Conservation (phyloP, 2,888 invertebrate species). For the Drosophila engyochracea region DNA sequence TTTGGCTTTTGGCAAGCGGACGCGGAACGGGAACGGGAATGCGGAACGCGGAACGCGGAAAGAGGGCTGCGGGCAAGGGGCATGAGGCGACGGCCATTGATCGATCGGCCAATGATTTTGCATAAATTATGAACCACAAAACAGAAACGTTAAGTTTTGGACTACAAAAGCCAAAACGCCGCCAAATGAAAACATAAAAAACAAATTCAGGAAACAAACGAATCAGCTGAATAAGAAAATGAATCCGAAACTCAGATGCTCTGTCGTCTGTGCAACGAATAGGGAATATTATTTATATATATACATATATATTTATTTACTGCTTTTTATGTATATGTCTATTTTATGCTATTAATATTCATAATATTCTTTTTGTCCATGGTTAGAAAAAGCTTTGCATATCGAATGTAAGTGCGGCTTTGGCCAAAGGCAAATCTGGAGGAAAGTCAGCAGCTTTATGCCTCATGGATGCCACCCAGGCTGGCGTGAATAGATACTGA, state of each 20-base stretch:
- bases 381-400: neutral
- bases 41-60: neutral
- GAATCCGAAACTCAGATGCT: conserved; percentile 30
- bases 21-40: neutral
- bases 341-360: neutral
- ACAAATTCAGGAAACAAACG: conserved; percentile 41
- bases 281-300: neutral
- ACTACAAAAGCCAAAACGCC: conserved; percentile 71
- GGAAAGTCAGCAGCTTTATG: conserved; percentile 36
- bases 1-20: conserved; percentile 50
- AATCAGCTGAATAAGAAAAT: neutral
- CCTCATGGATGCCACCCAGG: conserved; percentile 68
- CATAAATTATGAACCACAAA: conserved; percentile 71
- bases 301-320: conserved; percentile 5
- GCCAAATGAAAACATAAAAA: conserved; percentile 61
- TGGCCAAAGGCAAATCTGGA: conserved; percentile 7
- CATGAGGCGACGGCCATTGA: conserved; percentile 58
- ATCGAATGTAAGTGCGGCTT: conserved; percentile 23
- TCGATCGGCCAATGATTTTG: conserved; percentile 79
- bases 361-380: neutral
- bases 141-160: conserved; percentile 53
- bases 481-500: conserved; percentile 41
- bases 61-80: conserved; percentile 21
- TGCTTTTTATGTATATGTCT: neutral
- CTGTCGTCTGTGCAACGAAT: conserved; percentile 3